Base-by-base conservation (phyloP, 2,888 invertebrate species). In the Penaeus monodon region DNA sequence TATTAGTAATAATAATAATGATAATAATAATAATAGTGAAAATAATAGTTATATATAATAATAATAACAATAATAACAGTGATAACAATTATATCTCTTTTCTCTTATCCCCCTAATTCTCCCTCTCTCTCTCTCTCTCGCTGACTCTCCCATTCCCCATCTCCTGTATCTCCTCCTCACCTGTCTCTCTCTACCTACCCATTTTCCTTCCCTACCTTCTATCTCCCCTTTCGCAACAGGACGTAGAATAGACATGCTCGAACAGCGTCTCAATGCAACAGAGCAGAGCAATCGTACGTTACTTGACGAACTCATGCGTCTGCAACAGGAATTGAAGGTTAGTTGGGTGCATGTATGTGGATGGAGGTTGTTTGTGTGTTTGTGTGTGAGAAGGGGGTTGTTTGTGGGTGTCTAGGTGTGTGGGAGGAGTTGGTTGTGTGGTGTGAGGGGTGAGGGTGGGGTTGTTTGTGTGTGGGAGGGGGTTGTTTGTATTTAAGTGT, bases 251-350 rank as follows among this genome's bases (percentile, higher is more conserved):
- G 90, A 90, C 77, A 86, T 84, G 70, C 65, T 91, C 84, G 91
- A 91, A 73, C 89, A 90, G 81, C 81, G 91, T 6, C 83, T 91
- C n/a, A 90, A 89, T 77, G 85, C 89, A 33, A 88, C 90, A 6
- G 91, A 91, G 70, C 90, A 90, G 68, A 88, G 89, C 81, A 90
- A 91, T 85, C 64, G 91, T 22, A 84, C 91, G 2, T 83, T 91
- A n/a, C 77, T 91, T 74, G 91, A 91, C 76, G 91, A 91, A 64
- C 73, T 91, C 8, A 90, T 91, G 90, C 79, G 90, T 29, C 77
- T 91, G n/a, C 91, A 91, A 85, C 90, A 90, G 74, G 91, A 91
- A 20, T 82, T 90, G 14, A 91, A 90, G 90, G 90, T 90, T 68
- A 57, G 49, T 38, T 17, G n/a, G 14, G 57, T 17, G 14, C 24